Conservation (phyloP, 1,140 invertebrate species). For the Tenebrio molitor region DNA sequence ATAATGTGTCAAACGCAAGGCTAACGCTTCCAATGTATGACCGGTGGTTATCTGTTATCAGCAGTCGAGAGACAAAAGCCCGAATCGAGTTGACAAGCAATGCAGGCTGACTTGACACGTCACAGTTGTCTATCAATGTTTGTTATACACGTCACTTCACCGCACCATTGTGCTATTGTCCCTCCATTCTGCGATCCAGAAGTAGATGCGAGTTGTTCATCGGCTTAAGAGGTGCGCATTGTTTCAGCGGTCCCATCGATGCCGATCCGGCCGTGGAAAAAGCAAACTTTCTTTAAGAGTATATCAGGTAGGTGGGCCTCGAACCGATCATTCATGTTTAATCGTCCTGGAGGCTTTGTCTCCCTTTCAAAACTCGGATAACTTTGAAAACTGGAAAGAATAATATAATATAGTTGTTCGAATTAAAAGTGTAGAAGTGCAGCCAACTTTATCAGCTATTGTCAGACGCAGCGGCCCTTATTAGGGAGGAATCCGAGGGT, state of each 20-base stretch:
- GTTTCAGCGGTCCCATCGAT: slow-evolving; percentile 3
- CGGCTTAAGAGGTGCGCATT: background rate
- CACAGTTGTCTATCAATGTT: slow-evolving; percentile 52
- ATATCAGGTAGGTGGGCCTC: slow-evolving; percentile 28
- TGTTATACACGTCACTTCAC: slow-evolving; percentile 53
- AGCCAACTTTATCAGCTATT: slow-evolving; percentile 42
- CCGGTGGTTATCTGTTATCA: slow-evolving; percentile 52
- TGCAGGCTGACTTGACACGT: slow-evolving; percentile 52
- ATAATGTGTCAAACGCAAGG: slow-evolving; percentile 48
- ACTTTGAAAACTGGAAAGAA: slow-evolving; percentile 32
- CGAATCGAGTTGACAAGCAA: slow-evolving; percentile 50
- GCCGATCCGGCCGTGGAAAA: slow-evolving; percentile 7
- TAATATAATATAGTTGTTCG: background rate
- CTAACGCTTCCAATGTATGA: slow-evolving; percentile 51
- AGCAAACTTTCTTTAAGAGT: slow-evolving; percentile 22
- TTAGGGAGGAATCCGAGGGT: too few relatives aligned
- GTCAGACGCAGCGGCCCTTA: slow-evolving; percentile 17
- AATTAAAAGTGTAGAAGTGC: slow-evolving; percentile 42
- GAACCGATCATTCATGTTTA: slow-evolving; percentile 28
- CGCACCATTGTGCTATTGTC: slow-evolving; percentile 50
- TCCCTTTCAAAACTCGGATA: background rate
- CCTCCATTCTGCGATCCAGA: slow-evolving; percentile 43
- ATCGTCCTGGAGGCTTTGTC: slow-evolving; percentile 11
- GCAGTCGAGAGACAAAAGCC: slow-evolving; percentile 41
- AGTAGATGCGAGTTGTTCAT: slow-evolving; percentile 30